Evolutionary conservation across 2,797 vertebrate species (phyloP), one percentile per base, ranked within the genome.

Genomic region (Intellagama lesueurii): DNA sequence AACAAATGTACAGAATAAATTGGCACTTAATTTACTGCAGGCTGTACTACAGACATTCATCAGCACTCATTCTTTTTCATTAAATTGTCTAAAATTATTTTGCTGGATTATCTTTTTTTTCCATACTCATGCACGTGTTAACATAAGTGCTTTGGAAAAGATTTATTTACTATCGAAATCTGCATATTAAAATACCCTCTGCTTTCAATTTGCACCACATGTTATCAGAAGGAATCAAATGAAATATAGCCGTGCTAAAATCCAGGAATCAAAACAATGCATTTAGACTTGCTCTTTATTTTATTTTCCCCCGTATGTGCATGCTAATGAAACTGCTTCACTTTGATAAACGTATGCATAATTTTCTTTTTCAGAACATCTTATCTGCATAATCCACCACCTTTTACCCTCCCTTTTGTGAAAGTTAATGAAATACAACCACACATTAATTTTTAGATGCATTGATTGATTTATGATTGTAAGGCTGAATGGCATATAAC

Each of bases 1-100:
- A 86, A 76, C 64, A 94, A 95, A 93, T 85, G 0, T 83, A 8
- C 40, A 90, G 49, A 75, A 2, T 44, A 94, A 93, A 89, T n/a
- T 30, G 35, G 44, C 85, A 68, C 0, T 90, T 94, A 76, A 32
- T 87, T 83, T 3, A 88, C 30, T 52, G 73, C 19, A 5, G 4
- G 90, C 8, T 88, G 40, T 28, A 5, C 1, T 56, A 80, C 72
- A 4, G 81, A 28, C 24, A 93, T 32, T 70, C 77, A 86, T 0
- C 0, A 83, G 83, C 73, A 11, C 0, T 77, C 56, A 24, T 79
- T 56, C 87, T 86, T 91, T 89, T 87, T 88, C 68, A 52, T 22
- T 77, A 56, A 90, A 81, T 16, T 92, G 79, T 79, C 68, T 60
- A 66, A 84, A 70, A 7, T 73, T 89, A 90, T 83, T 77, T 95